Percentiles rank a stretch among this genome's conserved stretches.
phyloP scores from a whole-genome alignment of 2,797 vertebrate genomes.

The Pachyuromys duprasi region DNA sequence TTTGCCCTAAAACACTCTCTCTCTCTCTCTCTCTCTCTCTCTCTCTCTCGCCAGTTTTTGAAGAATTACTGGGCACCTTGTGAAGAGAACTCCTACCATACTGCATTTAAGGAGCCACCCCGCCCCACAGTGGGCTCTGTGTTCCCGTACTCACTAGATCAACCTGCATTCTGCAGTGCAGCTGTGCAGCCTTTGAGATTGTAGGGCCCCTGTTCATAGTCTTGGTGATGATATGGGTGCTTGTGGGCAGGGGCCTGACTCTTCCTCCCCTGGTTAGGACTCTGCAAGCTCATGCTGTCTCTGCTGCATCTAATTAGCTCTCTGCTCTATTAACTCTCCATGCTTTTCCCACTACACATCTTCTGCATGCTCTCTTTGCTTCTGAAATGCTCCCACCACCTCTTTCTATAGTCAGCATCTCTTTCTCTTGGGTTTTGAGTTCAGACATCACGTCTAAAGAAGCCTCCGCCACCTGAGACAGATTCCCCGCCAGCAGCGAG shows the following conservation, averaged over 20 bases:
- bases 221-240: neutral
- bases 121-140: neutral
- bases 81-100: neutral
- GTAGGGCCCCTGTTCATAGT: neutral
- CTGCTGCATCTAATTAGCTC: neutral
- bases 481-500: neutral
- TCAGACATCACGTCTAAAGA: neutral
- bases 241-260: neutral
- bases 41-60: neutral
- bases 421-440: neutral
- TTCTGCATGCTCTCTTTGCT: neutral
- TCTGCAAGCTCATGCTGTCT: neutral
- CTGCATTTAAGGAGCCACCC: neutral
- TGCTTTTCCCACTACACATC: neutral
- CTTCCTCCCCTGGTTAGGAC: neutral
- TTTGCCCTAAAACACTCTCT: slow-evolving; percentile 62
- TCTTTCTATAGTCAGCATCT: neutral
- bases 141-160: neutral
- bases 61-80: neutral
- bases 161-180: neutral
- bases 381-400: neutral
- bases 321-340: neutral
- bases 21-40: neutral
- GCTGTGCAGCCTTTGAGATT: neutral
- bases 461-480: neutral